Conservation (phyloP, 2,888 invertebrate species). For the Endomychus coccineus region DNA sequence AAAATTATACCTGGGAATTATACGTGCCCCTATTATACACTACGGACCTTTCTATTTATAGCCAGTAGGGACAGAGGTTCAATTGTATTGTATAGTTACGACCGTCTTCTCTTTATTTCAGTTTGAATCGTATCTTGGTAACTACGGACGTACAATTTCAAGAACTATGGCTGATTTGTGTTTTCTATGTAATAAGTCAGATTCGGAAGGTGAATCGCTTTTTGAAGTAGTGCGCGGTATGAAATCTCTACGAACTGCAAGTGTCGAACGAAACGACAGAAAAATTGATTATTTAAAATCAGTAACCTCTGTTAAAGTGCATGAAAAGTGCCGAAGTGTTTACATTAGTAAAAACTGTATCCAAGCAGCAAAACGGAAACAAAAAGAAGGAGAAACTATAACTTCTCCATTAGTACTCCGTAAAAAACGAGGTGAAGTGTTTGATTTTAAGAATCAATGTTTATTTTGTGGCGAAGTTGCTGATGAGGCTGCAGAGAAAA, state of each 20-base stretch:
- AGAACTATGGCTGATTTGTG: too few relatives aligned
- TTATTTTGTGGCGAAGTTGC: too few relatives aligned
- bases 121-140: slow-evolving; percentile 5
- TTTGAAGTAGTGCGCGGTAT: slow-evolving; percentile 5
- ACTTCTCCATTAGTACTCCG: too few relatives aligned
- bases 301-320: slow-evolving; percentile 2
- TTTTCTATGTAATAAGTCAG: slow-evolving; percentile 2
- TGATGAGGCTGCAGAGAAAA: too few relatives aligned
- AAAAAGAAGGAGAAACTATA: too few relatives aligned
- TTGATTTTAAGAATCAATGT: too few relatives aligned
- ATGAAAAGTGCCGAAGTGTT: slow-evolving; percentile 6
- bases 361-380: too few relatives aligned
- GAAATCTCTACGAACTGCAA: slow-evolving; percentile 6
- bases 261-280: slow-evolving; percentile 6
- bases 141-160: slow-evolving; percentile 8
- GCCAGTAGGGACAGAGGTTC: too few relatives aligned
- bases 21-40: too few relatives aligned
- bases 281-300: slow-evolving; percentile 1
- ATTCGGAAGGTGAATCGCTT: slow-evolving; percentile 6
- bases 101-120: neutral
- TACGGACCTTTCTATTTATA: too few relatives aligned
- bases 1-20: too few relatives aligned
- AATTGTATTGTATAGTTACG: slow-evolving; percentile 5
- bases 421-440: too few relatives aligned
- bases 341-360: slow-evolving; percentile 6